phyloP scores from a whole-genome alignment of 2,888 invertebrate species.

The Sphaeridia pumilis region DNA sequence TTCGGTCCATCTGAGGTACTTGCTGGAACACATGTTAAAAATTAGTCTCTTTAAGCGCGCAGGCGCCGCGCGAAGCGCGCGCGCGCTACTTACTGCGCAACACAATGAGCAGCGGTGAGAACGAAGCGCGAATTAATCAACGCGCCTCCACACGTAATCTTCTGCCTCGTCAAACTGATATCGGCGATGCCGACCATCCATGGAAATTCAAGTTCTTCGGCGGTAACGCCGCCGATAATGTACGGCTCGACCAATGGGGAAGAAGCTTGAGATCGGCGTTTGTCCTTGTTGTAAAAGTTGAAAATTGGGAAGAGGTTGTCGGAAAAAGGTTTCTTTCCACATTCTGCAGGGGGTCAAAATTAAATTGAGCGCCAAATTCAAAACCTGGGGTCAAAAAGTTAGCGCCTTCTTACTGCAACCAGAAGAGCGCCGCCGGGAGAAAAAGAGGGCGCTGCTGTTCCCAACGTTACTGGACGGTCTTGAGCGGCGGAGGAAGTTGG shows the following conservation, averaged over 20 bases:
- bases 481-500: background rate
- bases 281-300: background rate
- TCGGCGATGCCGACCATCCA: slow-evolving; percentile 20
- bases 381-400: background rate
- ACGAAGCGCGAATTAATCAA: slow-evolving; percentile 14
- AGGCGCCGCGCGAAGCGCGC: too few species aligned
- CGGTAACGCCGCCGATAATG: slow-evolving; percentile 12
- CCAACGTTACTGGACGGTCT: background rate
- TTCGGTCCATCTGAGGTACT: slow-evolving; percentile 10
- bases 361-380: background rate
- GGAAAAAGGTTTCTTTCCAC: slow-evolving; percentile 13
- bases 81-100: slow-evolving; percentile 7
- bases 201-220: slow-evolving; percentile 13
- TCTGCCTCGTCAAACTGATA: slow-evolving; percentile 8
- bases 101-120: slow-evolving; percentile 16
- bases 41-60: background rate
- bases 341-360: slow-evolving; percentile 5
- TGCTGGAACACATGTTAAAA: background rate
- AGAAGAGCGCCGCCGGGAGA: slow-evolving; percentile 5
- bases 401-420: slow-evolving; percentile 10
- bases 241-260: slow-evolving; percentile 5
- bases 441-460: slow-evolving; percentile 1
- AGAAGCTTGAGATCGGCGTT: background rate
- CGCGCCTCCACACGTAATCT: slow-evolving; percentile 14
- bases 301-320: slow-evolving; percentile 11